These are phyloP conservation scores for Trissolcus japonicus DNA, from an alignment of 2,888 invertebrate species.

Conservation along the genomic window DNA sequence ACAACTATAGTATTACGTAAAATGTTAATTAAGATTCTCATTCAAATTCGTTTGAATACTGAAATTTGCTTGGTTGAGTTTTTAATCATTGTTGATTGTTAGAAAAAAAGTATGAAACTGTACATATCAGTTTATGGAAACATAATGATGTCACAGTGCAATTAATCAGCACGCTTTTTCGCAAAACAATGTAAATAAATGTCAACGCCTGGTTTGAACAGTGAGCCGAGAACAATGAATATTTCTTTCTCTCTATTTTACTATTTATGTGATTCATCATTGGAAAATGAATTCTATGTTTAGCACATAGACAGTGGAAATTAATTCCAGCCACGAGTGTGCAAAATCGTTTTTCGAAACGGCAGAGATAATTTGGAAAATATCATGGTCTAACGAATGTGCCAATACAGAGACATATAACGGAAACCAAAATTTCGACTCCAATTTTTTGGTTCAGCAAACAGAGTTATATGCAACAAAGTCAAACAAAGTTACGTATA, in stretches of 20 bases:
- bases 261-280: slow-evolving; percentile 58
- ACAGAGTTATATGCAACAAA: background rate
- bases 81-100: too few species aligned
- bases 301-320: slow-evolving; percentile 43
- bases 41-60: too few species aligned
- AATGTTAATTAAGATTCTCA: too few species aligned
- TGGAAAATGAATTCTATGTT: slow-evolving; percentile 63
- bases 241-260: slow-evolving; percentile 20
- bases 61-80: too few species aligned
- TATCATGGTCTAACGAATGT: slow-evolving; percentile 11
- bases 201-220: slow-evolving; percentile 25
- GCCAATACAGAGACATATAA: slow-evolving; percentile 33
- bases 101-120: background rate
- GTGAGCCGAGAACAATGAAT: slow-evolving; percentile 6
- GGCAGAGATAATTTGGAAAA: slow-evolving; percentile 45
- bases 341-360: slow-evolving; percentile 28
- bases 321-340: slow-evolving; percentile 48
- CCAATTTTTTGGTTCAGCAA: slow-evolving; percentile 11
- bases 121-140: background rate
- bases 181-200: slow-evolving; percentile 11
- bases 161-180: slow-evolving; percentile 2
- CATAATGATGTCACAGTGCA: slow-evolving; percentile 5
- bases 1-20: too few species aligned
- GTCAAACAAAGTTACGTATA: too few species aligned
- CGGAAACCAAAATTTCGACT: slow-evolving; percentile 12